These are phyloP conservation scores for Halocynthia roretzi DNA, from an alignment of 23 tunicate genomes.

Conservation along the genomic window DNA sequence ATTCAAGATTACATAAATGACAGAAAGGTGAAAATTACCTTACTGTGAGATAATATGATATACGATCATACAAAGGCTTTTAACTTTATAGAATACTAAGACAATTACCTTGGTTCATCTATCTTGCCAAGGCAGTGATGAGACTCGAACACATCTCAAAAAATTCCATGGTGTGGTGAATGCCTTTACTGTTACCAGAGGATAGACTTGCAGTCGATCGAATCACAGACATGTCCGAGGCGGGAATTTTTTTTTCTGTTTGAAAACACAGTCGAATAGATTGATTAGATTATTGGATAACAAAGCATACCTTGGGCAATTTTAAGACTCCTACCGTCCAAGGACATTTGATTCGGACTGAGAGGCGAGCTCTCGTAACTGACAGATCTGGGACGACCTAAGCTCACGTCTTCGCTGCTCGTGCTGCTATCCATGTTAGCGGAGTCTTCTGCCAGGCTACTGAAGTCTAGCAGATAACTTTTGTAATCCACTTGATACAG, in stretches of 20 bases:
- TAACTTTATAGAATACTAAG: not conserved
- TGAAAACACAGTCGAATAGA: no score
- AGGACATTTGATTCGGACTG: constrained; percentile 18
- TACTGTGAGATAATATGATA: no score
- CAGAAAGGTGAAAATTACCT: no score
- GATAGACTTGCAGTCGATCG: no score
- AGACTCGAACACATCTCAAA: constrained; percentile 98
- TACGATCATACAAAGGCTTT: no score
- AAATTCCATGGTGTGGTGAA: constrained; percentile 99
- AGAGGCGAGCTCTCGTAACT: constrained; percentile 1
- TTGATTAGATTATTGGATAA: no score
- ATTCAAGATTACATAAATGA: no score
- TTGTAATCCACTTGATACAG: constrained; percentile 92
- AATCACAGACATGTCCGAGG: no score
- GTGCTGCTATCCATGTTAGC: constrained; percentile 26
- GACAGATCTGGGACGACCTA: not conserved
- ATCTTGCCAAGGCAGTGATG: constrained; percentile 81
- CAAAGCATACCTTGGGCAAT: no score
- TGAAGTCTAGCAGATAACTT: constrained; percentile 91
- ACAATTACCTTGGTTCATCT: not conserved
- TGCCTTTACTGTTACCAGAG: not conserved
- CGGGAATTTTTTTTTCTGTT: no score
- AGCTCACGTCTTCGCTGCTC: constrained; percentile 2
- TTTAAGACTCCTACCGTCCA: constrained; percentile 8
- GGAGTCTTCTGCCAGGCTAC: constrained; percentile 68